A percentile compares a stretch with the other conserved stretches of the same genome.
These are phyloP conservation scores for Meleagris gallopavo DNA, from an alignment of 2,113 vertebrate species.

Conservation along the genomic window DNA sequence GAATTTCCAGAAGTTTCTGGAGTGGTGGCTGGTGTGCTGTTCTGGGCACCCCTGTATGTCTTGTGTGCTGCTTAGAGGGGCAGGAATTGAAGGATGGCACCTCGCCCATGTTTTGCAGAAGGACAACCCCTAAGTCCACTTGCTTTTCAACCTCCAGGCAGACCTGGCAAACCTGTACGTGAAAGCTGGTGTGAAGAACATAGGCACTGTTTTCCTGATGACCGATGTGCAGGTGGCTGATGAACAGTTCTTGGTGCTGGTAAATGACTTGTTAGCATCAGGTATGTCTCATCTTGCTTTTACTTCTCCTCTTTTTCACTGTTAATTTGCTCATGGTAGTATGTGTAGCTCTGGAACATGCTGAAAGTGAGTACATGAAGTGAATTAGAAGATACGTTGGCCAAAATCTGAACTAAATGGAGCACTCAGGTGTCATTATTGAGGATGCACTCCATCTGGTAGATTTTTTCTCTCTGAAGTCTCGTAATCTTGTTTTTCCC, in stretches of 20 bases:
- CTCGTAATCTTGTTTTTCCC: background rate
- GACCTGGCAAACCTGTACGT: constrained; percentile 89
- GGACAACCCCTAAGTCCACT: background rate
- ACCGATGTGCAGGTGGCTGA: constrained; percentile 91
- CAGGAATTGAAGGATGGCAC: background rate
- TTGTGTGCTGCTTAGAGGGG: background rate
- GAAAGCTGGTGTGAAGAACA: constrained; percentile 89
- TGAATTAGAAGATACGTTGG: accelerated
- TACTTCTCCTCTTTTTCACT: background rate
- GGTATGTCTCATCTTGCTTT: constrained; percentile 74
- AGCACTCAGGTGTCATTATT: background rate
- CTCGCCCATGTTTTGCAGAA: background rate
- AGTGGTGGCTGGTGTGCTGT: accelerated
- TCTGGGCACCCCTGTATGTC: too few relatives aligned
- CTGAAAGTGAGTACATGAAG: background rate
- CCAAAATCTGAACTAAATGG: background rate
- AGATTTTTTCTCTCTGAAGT: background rate
- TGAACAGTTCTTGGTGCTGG: constrained; percentile 92
- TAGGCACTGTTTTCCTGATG: constrained; percentile 91
- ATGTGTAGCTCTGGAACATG: background rate
- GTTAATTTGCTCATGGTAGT: background rate
- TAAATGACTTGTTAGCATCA: constrained; percentile 94
- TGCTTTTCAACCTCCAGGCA: constrained; percentile 62
- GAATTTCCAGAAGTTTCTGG: background rate
- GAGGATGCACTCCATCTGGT: background rate